A percentile compares a stretch with the other conserved stretches of the same genome.
phyloP scores from a whole-genome alignment of 2,888 invertebrate species.

The Idaea dimidiata region DNA sequence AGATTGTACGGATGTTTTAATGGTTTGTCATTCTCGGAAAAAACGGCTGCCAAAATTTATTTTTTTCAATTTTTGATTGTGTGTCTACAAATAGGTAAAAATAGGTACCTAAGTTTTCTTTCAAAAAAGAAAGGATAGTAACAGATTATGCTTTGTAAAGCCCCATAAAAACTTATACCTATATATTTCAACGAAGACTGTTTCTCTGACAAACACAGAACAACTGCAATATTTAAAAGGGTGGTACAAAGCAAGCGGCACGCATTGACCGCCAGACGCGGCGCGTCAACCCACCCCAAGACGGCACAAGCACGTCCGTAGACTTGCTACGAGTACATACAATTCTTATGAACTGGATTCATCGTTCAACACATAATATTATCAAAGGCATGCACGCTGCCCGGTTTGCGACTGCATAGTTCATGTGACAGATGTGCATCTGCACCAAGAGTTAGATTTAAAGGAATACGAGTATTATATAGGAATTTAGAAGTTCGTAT shows the following conservation, averaged over 20 bases:
- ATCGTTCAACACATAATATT: background rate
- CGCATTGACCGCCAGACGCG: background rate
- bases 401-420: background rate
- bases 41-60: too few relatives aligned
- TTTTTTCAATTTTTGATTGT: too few relatives aligned
- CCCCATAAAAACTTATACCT: background rate
- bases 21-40: too few relatives aligned
- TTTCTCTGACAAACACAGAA: background rate
- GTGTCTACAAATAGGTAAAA: too few relatives aligned
- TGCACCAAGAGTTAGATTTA: background rate
- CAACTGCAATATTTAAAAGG: slow-evolving; percentile 2
- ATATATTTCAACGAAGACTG: background rate
- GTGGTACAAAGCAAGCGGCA: slow-evolving; percentile 4
- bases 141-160: background rate
- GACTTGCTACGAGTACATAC: background rate
- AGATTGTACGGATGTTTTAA: too few relatives aligned
- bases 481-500: too few relatives aligned
- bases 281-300: background rate
- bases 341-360: background rate
- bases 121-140: too few relatives aligned
- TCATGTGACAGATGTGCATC: background rate
- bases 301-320: background rate
- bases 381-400: background rate
- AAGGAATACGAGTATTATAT: too few relatives aligned
- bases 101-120: slow-evolving; percentile 6